These are phyloP conservation scores for Leptinotarsa texana DNA, from an alignment of 1,140 invertebrate genomes.

Conservation along the genomic window DNA sequence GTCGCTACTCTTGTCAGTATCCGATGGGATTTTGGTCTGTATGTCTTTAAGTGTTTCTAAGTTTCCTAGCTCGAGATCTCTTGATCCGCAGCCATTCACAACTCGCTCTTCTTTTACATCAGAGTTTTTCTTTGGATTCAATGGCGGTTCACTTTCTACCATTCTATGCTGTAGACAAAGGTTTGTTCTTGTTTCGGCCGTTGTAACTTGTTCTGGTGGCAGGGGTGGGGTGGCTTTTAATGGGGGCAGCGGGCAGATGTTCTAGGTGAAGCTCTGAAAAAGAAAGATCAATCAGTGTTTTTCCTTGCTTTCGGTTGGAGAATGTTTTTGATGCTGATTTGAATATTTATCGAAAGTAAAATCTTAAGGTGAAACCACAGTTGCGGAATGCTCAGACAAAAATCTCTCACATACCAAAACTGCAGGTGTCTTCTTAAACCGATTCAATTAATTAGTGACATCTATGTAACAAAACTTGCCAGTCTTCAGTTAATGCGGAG, in stretches of 20 bases:
- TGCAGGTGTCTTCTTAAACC: too few relatives aligned
- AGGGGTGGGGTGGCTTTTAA: conserved; percentile 38
- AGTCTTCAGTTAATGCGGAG: too few relatives aligned
- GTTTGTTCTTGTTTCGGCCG: conserved; percentile 32
- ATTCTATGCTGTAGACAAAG: conserved; percentile 48
- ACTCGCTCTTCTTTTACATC: conserved; percentile 77
- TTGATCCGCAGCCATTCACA: conserved; percentile 75
- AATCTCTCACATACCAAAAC: too few relatives aligned
- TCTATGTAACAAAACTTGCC: too few relatives aligned
- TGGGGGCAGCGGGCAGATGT: conserved; percentile 43
- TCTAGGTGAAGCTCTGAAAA: conserved; percentile 41
- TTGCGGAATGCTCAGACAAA: too few relatives aligned
- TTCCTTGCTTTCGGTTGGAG: not conserved
- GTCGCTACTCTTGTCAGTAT: conserved; percentile 61
- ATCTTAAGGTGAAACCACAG: too few relatives aligned
- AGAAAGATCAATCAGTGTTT: conserved; percentile 3
- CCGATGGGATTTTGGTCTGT: conserved; percentile 41
- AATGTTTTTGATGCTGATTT: too few relatives aligned
- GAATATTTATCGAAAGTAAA: too few relatives aligned
- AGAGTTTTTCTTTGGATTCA: conserved; percentile 59
- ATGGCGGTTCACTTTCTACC: conserved; percentile 52
- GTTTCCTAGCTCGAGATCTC: conserved; percentile 65
- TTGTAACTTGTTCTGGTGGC: conserved; percentile 19
- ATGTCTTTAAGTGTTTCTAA: conserved; percentile 39
- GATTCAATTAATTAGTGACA: too few relatives aligned